A percentile compares a stretch with the other conserved stretches of the same genome.
Evolutionary conservation across 1,140 invertebrate species (phyloP).

Genomic region (Nylanderia fulva): DNA sequence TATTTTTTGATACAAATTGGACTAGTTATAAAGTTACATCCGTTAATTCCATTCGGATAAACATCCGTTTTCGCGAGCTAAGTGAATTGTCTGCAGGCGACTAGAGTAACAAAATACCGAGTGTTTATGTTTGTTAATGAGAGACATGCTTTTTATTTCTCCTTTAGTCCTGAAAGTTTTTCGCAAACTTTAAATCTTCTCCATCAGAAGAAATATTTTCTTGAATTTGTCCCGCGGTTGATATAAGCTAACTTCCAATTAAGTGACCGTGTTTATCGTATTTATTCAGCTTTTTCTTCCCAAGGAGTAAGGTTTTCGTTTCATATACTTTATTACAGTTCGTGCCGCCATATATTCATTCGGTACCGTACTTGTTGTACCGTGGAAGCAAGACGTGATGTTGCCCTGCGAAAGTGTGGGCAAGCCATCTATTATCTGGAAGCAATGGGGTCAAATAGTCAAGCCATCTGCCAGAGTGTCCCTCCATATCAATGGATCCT

Average conservation of each 20-base stretch:
- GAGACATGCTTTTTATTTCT: slow-evolving; percentile 6
- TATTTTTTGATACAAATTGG: slow-evolving; percentile 12
- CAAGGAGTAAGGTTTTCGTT: not conserved
- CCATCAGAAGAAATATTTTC: not conserved
- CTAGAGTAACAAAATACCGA: slow-evolving; percentile 16
- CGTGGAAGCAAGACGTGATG: slow-evolving; percentile 94
- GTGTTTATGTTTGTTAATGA: slow-evolving; percentile 44
- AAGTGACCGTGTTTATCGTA: slow-evolving; percentile 2
- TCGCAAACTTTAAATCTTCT: slow-evolving; percentile 30
- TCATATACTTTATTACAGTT: slow-evolving; percentile 85
- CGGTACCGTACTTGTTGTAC: slow-evolving; percentile 91
- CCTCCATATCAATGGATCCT: slow-evolving; percentile 89
- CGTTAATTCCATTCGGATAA: slow-evolving; percentile 35
- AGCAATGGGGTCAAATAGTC: slow-evolving; percentile 89
- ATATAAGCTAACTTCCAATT: slow-evolving; percentile 43
- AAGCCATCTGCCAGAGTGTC: slow-evolving; percentile 90
- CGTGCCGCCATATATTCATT: slow-evolving; percentile 94
- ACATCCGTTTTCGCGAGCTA: slow-evolving; percentile 35
- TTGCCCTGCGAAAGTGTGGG: slow-evolving; percentile 93
- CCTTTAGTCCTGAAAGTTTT: not conserved
- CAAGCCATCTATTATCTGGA: slow-evolving; percentile 91
- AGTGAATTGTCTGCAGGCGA: slow-evolving; percentile 43
- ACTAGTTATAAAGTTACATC: slow-evolving; percentile 35
- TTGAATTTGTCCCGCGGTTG: slow-evolving; percentile 5
- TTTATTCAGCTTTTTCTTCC: not conserved